Percentiles rank a stretch among this genome's conserved stretches.
Conservation (phyloP, 2,888 invertebrate species). For the Leptopilina drosophilae region DNA sequence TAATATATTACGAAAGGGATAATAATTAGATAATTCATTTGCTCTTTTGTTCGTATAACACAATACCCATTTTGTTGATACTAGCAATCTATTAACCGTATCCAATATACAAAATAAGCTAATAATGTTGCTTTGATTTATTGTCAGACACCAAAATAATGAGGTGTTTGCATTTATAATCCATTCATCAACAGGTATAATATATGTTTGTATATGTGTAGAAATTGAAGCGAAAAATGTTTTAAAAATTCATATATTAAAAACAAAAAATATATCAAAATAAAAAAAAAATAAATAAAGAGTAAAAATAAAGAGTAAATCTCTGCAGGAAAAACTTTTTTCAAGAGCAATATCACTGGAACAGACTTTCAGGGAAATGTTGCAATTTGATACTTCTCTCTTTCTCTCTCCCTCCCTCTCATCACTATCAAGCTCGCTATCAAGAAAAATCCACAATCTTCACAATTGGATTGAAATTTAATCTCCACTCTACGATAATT, state of each 20-base stretch:
- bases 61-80: background rate
- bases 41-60: background rate
- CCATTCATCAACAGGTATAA: no score
- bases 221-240: background rate
- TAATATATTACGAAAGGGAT: background rate
- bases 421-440: background rate
- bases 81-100: background rate
- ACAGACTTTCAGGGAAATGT: slow-evolving; percentile 14
- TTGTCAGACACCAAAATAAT: background rate
- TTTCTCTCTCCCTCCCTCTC: background rate
- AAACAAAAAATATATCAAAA: background rate
- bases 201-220: background rate
- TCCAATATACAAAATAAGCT: background rate
- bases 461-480: slow-evolving; percentile 22
- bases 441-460: slow-evolving; percentile 20
- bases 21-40: background rate
- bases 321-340: background rate
- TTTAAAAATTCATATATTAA: no score
- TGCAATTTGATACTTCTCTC: slow-evolving; percentile 24
- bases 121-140: slow-evolving; percentile 11
- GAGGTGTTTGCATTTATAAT: background rate
- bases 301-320: background rate
- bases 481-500: slow-evolving; percentile 11
- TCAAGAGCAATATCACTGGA: slow-evolving; percentile 8
- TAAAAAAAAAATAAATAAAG: background rate